A percentile compares a stretch with the other conserved stretches of the same genome.
Evolutionary conservation across 1,140 invertebrate genomes (phyloP).

Genomic region (Hylaeus volcanicus): DNA sequence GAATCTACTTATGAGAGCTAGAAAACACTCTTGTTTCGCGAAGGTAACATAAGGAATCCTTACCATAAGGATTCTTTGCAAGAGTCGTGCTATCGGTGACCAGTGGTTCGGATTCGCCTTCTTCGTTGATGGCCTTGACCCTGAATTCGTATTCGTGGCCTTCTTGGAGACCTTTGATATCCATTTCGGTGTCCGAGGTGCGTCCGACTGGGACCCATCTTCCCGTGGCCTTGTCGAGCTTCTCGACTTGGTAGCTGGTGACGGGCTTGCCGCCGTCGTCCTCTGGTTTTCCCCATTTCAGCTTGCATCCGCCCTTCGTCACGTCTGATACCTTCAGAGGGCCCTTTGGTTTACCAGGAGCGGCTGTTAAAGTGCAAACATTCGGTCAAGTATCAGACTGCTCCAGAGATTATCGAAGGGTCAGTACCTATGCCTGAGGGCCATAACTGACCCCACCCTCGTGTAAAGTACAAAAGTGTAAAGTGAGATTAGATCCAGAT

Average conservation of each 20-base stretch:
- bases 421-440: too few species aligned
- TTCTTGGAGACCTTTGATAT: slow-evolving; percentile 94
- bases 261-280: slow-evolving; percentile 98
- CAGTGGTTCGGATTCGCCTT: slow-evolving; percentile 97
- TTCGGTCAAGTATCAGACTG: neutral
- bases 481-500: too few species aligned
- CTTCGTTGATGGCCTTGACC: slow-evolving; percentile 98
- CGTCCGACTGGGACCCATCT: slow-evolving; percentile 96
- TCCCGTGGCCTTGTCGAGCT: slow-evolving; percentile 95
- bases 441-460: too few species aligned
- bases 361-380: slow-evolving; percentile 78
- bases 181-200: slow-evolving; percentile 92
- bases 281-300: slow-evolving; percentile 98
- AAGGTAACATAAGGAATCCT: too few species aligned
- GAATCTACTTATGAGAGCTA: too few species aligned
- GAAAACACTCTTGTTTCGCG: too few species aligned
- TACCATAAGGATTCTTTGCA: slow-evolving; percentile 97
- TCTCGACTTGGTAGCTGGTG: slow-evolving; percentile 98
- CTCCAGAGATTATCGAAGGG: too few species aligned
- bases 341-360: slow-evolving; percentile 92
- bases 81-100: slow-evolving; percentile 91
- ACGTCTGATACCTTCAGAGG: slow-evolving; percentile 96
- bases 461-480: too few species aligned
- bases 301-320: slow-evolving; percentile 93
- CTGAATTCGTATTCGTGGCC: slow-evolving; percentile 98